A percentile compares a stretch with the other conserved stretches of the same genome.
phyloP scores from a whole-genome alignment of 1,140 invertebrate species.

The Drosophila obscura region DNA sequence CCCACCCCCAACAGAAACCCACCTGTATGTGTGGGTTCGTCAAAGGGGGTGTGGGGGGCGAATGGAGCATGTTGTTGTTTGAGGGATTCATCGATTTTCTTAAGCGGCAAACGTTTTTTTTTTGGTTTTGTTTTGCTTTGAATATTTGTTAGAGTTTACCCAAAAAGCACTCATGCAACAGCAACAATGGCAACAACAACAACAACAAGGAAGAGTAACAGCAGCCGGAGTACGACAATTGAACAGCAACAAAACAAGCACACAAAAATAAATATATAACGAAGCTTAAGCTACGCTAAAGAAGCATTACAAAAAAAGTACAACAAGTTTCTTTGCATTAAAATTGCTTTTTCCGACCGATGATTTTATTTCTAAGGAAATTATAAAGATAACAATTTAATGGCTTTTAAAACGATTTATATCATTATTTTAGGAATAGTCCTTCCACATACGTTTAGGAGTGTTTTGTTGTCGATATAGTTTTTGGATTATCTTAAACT shows the following conservation, averaged over 20 bases:
- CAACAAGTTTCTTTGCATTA: too few relatives aligned
- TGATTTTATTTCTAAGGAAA: too few relatives aligned
- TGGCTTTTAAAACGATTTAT: too few relatives aligned
- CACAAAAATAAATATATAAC: too few relatives aligned
- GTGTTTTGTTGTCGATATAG: too few relatives aligned
- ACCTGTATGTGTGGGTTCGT: slow-evolving; percentile 35
- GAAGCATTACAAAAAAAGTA: too few relatives aligned
- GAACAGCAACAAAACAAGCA: slow-evolving; percentile 47
- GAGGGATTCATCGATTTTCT: slow-evolving; percentile 70
- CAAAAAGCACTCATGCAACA: slow-evolving; percentile 66
- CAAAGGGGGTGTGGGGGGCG: background rate
- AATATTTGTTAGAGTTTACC: slow-evolving; percentile 45
- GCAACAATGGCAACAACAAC: slow-evolving; percentile 42
- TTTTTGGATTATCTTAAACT: too few relatives aligned
- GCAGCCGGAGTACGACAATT: slow-evolving; percentile 44
- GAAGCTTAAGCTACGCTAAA: too few relatives aligned
- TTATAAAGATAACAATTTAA: too few relatives aligned
- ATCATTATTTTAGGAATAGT: too few relatives aligned
- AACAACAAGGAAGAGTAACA: background rate
- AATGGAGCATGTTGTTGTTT: slow-evolving; percentile 1
- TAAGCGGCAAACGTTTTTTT: slow-evolving; percentile 47
- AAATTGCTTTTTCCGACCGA: too few relatives aligned
- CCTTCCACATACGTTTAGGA: too few relatives aligned
- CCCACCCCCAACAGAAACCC: slow-evolving; percentile 5
- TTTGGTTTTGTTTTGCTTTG: slow-evolving; percentile 40